Percentiles rank a stretch among this genome's conserved stretches.
phyloP scores from a whole-genome alignment of 2,888 invertebrate genomes.

The Eremobia ochroleuca region DNA sequence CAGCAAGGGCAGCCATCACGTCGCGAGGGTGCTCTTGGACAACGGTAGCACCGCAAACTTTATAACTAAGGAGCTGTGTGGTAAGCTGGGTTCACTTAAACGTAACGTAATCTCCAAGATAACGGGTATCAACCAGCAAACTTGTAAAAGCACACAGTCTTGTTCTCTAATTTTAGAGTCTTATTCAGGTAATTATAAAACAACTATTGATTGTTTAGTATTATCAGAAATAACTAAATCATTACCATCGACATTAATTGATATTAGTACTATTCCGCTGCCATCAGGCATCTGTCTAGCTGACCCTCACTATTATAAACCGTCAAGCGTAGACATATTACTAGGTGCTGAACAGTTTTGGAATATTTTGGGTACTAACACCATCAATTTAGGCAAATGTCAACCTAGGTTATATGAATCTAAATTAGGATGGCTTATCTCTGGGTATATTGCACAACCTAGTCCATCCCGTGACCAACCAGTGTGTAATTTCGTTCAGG shows the following conservation, averaged over 20 bases:
- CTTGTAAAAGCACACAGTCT: conserved; percentile 45
- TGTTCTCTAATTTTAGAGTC: conserved; percentile 45
- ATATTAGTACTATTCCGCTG: conserved; percentile 26
- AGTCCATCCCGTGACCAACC: conserved; percentile 11
- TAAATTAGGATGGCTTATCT: conserved; percentile 42
- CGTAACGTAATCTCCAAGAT: conserved; percentile 45
- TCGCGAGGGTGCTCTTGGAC: neutral
- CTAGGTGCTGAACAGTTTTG: conserved; percentile 32
- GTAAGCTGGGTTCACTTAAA: conserved; percentile 39
- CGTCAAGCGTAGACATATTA: neutral
- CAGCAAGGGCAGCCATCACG: neutral
- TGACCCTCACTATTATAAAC: conserved; percentile 1
- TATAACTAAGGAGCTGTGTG: conserved; percentile 23
- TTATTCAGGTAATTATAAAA: conserved; percentile 34
- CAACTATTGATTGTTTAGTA: conserved; percentile 45
- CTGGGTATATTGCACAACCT: conserved; percentile 24
- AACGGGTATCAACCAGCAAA: conserved; percentile 53
- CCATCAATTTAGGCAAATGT: conserved; percentile 3
- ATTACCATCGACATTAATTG: conserved; percentile 39
- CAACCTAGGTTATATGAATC: conserved; percentile 30
- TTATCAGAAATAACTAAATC: conserved; percentile 48
- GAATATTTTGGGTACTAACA: conserved; percentile 20
- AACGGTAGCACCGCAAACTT: conserved; percentile 9
- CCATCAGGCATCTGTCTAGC: conserved; percentile 36
- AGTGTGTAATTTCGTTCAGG: conserved; percentile 13